Evolutionary conservation across 2,888 invertebrate genomes (phyloP), one percentile per base, ranked within the genome.

Genomic region (Apamea epomidion): DNA sequence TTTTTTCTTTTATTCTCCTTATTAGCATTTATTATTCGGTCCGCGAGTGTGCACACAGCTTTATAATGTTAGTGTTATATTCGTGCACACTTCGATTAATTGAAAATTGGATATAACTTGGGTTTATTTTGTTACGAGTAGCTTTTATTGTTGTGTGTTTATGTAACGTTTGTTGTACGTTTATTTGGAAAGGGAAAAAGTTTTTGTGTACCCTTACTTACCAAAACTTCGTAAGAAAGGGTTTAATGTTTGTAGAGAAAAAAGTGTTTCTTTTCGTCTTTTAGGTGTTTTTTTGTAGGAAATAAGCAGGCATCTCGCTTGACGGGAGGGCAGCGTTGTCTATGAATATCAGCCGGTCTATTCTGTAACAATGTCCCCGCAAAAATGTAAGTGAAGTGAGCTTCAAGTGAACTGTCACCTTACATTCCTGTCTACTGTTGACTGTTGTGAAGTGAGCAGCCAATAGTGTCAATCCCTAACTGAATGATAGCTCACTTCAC

Each of bases 1-100:
- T n/a, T n/a, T n/a, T 10, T 42, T 37, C 4, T 12, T 2, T 54
- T 32, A 1, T 32, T 37, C 0, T 48, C 5, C 7, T 16, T 18
- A 65, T 21, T 29, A 25, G 4, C 16, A 2, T 42, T 60, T 67
- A 21, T 75, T 32, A 42, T 74, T 67, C 7, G 0, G 25, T 14
- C 25, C 78, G 71, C 78, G 64, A 58, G 81, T 90, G 82, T 82
- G 73, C 62, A 76, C 84, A 58, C 37, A 86, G 79, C 88, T 88
- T 91, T 84, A 85, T 87, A 88, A 86, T 79, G 86, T 89, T 88
- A 86, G 88, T 91, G 90, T 92, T 90, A 90, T 90, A 87, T 84
- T 81, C 82, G 65, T 82, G 87, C 65, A 84, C 88, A 88, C 86
- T 88, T 85, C 83, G 81, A 90, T 90, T 89, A 89, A 90, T 89